Base-by-base conservation (phyloP, 2,888 invertebrate genomes). In the Dione vanillae region DNA sequence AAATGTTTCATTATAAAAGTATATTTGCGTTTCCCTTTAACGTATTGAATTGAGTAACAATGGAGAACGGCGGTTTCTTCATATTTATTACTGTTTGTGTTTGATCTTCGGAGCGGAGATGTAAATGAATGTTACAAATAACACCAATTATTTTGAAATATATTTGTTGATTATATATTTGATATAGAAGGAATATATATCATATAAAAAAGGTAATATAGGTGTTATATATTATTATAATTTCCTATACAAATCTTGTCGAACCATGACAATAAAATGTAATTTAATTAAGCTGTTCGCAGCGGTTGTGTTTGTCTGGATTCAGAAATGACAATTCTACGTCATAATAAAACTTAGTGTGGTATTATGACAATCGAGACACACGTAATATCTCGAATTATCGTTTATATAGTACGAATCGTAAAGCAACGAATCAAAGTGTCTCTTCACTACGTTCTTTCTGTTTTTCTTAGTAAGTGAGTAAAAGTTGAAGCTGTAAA, bases 1-100 rank as follows among this genome's bases (percentile, higher is more conserved):
- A 27, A 16, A 40, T 16, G 45, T 61, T 61, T 45, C 45, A 45
- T 61, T 45, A 61, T 27, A 61, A 27, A 61, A 45, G 61, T 61
- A 61, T 61, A 27, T 61, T 61, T 61, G 61, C 45, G 61, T 61
- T 61, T 61, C 45, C 61, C 10, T 61, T 61, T 61, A 61, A 10
- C 61, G 45, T 45, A 61, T 61, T 45, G 61, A 45, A 61, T 61
- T 61, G 61, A 61, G 61, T 61, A 61, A 61, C 61, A 61, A 61
- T 43, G 43, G 27, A 43, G 43, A 35, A 35, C 16, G 61, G 16
- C 61, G 45, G 27, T 61, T 45, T 27, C 45, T 61, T 61, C 61
- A 45, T 27, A 61, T 61, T 61, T 61, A 45, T 61, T 61, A 45
- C 45, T 61, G 61, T 61, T 43, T 35, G 61, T 61, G 61, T 35